Conservation (phyloP, 2,797 vertebrate species). For the Helostoma temminkii region DNA sequence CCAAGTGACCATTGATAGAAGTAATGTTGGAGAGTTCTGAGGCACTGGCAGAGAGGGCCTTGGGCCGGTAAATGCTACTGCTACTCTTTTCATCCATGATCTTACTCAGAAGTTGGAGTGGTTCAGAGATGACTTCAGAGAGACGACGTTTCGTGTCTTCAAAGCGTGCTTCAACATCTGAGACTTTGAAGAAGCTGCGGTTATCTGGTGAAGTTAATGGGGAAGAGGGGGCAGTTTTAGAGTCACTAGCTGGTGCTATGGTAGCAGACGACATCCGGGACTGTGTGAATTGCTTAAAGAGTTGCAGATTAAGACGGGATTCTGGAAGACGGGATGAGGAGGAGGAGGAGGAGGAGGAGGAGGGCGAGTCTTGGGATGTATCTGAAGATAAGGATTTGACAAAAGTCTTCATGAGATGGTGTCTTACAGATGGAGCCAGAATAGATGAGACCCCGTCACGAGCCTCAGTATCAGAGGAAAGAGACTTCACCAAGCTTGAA, state of each 20-base stretch:
- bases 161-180: conserved; percentile 96
- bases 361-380: conserved; percentile 89
- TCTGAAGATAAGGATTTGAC: conserved; percentile 98
- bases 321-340: conserved; percentile 86
- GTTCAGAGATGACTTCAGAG: conserved; percentile 95
- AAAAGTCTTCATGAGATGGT: conserved; percentile 93
- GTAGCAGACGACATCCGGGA: conserved; percentile 82
- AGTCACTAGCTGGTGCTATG: conserved; percentile 79
- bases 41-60: conserved; percentile 93
- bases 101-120: conserved; percentile 95
- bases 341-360: conserved; percentile 78
- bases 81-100: conserved; percentile 94
- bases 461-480: conserved; percentile 91
- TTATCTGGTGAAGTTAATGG: conserved; percentile 91
- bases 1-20: conserved; percentile 89
- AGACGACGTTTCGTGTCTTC: conserved; percentile 97
- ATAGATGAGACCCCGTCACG: conserved; percentile 79
- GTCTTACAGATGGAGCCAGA: conserved; percentile 81
- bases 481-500: conserved; percentile 90
- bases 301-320: conserved; percentile 93
- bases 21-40: conserved; percentile 91
- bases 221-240: conserved; percentile 95
- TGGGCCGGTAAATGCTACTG: conserved; percentile 86
- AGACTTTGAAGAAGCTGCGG: conserved; percentile 96
- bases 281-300: conserved; percentile 97